phyloP scores from a whole-genome alignment of 2,888 invertebrate species.

The Neoaliturus tenellus region DNA sequence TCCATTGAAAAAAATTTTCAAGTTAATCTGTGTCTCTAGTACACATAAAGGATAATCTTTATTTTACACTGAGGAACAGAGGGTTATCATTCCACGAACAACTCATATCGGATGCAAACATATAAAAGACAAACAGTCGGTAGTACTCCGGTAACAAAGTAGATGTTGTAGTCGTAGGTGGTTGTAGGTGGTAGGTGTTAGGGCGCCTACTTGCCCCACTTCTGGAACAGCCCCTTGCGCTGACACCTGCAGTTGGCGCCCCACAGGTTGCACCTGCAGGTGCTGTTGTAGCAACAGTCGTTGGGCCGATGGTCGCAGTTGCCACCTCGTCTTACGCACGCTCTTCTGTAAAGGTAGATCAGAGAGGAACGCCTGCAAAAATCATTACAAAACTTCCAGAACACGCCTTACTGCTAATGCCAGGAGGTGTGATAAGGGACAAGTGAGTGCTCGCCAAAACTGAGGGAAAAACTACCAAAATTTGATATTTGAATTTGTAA shows the following conservation, averaged over 20 bases:
- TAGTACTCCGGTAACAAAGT: neutral
- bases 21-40: neutral
- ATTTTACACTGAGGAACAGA: neutral
- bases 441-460: no score
- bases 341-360: constrained; percentile 63
- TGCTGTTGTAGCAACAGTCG: constrained; percentile 91
- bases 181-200: neutral
- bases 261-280: constrained; percentile 93
- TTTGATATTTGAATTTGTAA: no score
- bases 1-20: no score
- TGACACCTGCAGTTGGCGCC: constrained; percentile 93
- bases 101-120: neutral
- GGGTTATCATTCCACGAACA: neutral
- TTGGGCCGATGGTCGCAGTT: constrained; percentile 91
- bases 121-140: neutral
- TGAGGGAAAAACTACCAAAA: no score
- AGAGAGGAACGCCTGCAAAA: constrained; percentile 65
- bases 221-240: constrained; percentile 91
- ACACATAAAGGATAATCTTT: neutral
- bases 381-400: constrained; percentile 46
- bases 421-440: constrained; percentile 54
- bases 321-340: constrained; percentile 86
- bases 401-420: constrained; percentile 19
- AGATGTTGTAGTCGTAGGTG: neutral
- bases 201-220: constrained; percentile 74